These are phyloP conservation scores for Xestia rhomboidea DNA, from an alignment of 2,888 invertebrate genomes.

Conservation along the genomic window DNA sequence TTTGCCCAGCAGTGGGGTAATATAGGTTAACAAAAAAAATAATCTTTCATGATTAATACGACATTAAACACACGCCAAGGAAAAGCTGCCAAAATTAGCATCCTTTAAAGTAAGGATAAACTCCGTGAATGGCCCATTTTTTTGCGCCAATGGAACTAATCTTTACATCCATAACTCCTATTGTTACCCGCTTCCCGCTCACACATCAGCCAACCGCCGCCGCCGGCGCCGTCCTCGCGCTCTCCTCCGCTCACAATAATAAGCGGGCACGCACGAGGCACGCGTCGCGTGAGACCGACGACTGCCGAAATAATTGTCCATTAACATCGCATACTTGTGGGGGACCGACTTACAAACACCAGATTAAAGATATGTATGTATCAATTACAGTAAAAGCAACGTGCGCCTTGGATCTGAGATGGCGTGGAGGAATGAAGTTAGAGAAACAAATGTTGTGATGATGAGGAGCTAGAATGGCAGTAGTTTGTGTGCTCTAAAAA, in stretches of 20 bases:
- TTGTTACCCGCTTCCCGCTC: conserved; percentile 50
- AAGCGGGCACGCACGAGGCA: conserved; percentile 85
- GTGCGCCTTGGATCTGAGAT: conserved; percentile 42
- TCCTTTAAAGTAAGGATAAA: not conserved
- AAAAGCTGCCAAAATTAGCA: not conserved
- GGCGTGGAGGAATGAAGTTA: not conserved
- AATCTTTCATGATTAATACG: no score
- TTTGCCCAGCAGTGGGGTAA: not conserved
- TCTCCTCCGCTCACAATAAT: conserved; percentile 80
- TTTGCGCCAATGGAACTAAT: no score
- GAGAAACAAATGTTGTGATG: not conserved
- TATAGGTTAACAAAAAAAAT: no score
- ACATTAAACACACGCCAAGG: no score
- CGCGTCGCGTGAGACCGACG: conserved; percentile 87
- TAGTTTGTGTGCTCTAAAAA: not conserved
- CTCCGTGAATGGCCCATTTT: not conserved
- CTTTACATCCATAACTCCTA: not conserved
- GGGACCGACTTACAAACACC: conserved; percentile 65
- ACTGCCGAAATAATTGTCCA: conserved; percentile 90
- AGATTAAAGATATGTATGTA: conserved; percentile 65
- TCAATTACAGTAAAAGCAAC: conserved; percentile 63
- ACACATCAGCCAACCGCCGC: conserved; percentile 55
- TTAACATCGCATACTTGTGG: conserved; percentile 79
- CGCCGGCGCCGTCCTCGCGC: conserved; percentile 69
- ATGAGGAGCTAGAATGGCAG: not conserved